A percentile compares a stretch with the other conserved stretches of the same genome.
Conservation (phyloP, 2,797 vertebrate genomes). For the Caiman crocodilus region DNA sequence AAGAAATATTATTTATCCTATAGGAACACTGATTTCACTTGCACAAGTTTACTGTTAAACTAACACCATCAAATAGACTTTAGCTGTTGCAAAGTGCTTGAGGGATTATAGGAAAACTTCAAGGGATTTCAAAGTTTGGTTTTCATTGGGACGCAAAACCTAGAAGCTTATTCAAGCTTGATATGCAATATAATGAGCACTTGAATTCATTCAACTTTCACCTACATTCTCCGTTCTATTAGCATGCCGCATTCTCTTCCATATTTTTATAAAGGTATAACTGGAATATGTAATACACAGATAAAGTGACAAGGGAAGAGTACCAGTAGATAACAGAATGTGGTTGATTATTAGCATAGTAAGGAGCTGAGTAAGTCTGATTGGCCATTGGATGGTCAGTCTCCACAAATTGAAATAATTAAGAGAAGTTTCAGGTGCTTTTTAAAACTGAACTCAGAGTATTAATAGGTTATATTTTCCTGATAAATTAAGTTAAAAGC, state of each 20-base stretch:
- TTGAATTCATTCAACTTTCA: not conserved
- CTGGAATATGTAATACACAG: rapidly evolving
- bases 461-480: not conserved
- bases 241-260: rapidly evolving
- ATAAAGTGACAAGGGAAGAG: rapidly evolving
- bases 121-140: not conserved
- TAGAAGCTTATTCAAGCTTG: not conserved
- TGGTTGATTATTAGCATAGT: not conserved
- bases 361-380: not conserved
- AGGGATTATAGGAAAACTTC: not conserved
- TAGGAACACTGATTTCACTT: not conserved
- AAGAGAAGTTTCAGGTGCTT: not conserved
- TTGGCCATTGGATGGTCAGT: not conserved
- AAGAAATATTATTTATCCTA: not conserved
- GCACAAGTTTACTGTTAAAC: rapidly evolving
- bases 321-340: rapidly evolving
- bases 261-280: not conserved
- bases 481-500: not conserved
- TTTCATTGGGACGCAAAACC: not conserved
- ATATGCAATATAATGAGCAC: not conserved
- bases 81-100: not conserved
- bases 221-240: not conserved
- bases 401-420: not conserved
- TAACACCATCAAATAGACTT: not conserved
- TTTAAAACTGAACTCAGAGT: rapidly evolving